Conservation (phyloP, 2,113 vertebrate species). For the Andinoacara biseriatus region DNA sequence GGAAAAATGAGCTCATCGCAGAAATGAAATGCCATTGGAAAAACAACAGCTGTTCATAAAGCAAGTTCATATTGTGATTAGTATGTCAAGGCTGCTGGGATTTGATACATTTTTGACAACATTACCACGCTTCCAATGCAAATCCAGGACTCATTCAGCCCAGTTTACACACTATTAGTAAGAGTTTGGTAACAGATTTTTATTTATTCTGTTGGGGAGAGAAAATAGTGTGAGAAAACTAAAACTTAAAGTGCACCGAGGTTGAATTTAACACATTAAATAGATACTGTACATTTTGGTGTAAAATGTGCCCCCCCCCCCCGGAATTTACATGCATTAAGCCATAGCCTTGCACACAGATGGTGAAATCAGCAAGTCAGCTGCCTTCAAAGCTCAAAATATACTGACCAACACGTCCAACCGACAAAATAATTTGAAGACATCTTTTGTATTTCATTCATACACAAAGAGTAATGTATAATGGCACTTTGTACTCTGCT, state of each 20-base stretch:
- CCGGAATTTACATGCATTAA: background rate
- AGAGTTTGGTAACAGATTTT: background rate
- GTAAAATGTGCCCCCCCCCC: no score
- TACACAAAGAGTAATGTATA: background rate
- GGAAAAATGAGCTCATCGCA: background rate
- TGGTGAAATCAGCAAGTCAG: background rate
- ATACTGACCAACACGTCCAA: background rate
- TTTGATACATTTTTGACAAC: background rate
- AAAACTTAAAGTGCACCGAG: background rate
- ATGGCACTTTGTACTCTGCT: background rate
- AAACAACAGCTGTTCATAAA: slow-evolving; percentile 26
- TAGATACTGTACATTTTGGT: background rate
- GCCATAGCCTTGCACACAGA: background rate
- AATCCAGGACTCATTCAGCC: background rate
- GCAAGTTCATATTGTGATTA: background rate
- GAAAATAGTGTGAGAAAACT: background rate
- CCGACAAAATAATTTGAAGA: fast-evolving
- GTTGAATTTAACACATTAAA: background rate
- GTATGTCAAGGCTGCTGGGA: background rate
- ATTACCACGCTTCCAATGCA: background rate
- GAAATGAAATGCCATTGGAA: background rate
- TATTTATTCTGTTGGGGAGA: background rate
- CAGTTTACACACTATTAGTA: background rate
- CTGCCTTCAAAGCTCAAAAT: background rate
- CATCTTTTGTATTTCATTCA: background rate